Evolutionary conservation across 2,888 invertebrate genomes (phyloP), one percentile per base, ranked within the genome.

Genomic region (Endotricha flammealis): DNA sequence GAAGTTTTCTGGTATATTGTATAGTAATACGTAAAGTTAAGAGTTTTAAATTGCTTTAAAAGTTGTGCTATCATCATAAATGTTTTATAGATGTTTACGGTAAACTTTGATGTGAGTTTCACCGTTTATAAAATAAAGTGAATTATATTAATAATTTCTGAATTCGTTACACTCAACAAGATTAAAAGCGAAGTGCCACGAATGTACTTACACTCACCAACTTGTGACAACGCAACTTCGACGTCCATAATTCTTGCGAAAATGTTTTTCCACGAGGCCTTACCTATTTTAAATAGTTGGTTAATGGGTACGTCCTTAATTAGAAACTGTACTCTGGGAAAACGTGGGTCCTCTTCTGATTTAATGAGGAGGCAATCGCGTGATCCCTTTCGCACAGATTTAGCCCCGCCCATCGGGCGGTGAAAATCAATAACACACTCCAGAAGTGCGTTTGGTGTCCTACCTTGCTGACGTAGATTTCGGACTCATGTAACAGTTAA

Each of bases 241-340:
- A 58, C 64, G 63, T 50, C 62, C 60, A 71, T 74, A 69, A 70
- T 72, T 74, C 70, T 74, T 64, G 62, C 59, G 63, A 65, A 73
- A 78, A 76, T 69, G 70, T 76, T 79, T 78, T 79, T 72, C 68
- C 63, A 64, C 63, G 62, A 60, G 64, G 65, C 69, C 70, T 66
- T 73, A 72, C 79, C 79, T 83, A 80, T 83, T 83, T 83, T 75
- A 77, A 85, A 85, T 81, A 83, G 85, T 82, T 81, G 69, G 74
- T 78, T 83, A 83, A 85, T 85, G 72, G 83, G 76, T 62, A 80
- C 81, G 75, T 80, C 83, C 83, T 85, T 85, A 83, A 86, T 85
- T 83, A 79, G 74, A 81, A 79, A 68, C 68, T 61, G 79, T 66
- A 70, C 70, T 36, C 75, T 75, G 74, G 60, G 68, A 82, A 82